A percentile compares a stretch with the other conserved stretches of the same genome.
Conservation (phyloP, 1,140 invertebrate species). For the Panagrolaimus sp. region DNA sequence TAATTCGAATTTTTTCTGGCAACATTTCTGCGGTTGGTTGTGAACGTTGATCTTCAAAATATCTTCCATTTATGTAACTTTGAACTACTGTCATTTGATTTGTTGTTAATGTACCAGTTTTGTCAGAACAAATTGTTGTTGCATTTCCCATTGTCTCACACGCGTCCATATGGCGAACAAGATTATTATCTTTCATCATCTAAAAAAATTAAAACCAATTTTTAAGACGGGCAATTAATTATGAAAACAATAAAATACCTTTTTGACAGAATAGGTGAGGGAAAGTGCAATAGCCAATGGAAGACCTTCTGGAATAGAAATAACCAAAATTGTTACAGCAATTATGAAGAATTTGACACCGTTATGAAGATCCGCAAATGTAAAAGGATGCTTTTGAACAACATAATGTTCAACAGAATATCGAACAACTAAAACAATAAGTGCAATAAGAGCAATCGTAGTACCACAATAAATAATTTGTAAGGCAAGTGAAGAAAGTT, state of each 20-base stretch:
- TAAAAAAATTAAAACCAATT: slow-evolving; percentile 23
- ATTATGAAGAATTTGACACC: slow-evolving; percentile 49
- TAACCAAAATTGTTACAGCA: slow-evolving; percentile 47
- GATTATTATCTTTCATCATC: slow-evolving; percentile 60
- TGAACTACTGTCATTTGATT: slow-evolving; percentile 55
- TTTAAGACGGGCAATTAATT: background rate
- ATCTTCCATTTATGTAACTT: slow-evolving; percentile 43
- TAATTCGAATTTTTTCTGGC: background rate
- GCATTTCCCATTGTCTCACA: slow-evolving; percentile 61
- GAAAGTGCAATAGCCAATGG: slow-evolving; percentile 58
- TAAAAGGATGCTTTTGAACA: slow-evolving; percentile 32
- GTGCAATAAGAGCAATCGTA: slow-evolving; percentile 44
- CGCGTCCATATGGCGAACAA: slow-evolving; percentile 59
- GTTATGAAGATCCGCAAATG: slow-evolving; percentile 29
- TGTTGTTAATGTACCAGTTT: slow-evolving; percentile 53
- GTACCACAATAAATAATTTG: slow-evolving; percentile 60
- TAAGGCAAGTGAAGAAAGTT: slow-evolving; percentile 56
- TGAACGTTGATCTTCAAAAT: background rate
- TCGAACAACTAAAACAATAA: slow-evolving; percentile 55
- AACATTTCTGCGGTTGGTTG: background rate
- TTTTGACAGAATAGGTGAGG: slow-evolving; percentile 60
- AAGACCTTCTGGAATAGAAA: slow-evolving; percentile 52
- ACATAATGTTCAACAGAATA: slow-evolving; percentile 55
- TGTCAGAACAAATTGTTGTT: slow-evolving; percentile 59
- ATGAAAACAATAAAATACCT: slow-evolving; percentile 35